Evolutionary conservation across 2,113 vertebrate genomes (phyloP).

Genomic region (Papio anubis): DNA sequence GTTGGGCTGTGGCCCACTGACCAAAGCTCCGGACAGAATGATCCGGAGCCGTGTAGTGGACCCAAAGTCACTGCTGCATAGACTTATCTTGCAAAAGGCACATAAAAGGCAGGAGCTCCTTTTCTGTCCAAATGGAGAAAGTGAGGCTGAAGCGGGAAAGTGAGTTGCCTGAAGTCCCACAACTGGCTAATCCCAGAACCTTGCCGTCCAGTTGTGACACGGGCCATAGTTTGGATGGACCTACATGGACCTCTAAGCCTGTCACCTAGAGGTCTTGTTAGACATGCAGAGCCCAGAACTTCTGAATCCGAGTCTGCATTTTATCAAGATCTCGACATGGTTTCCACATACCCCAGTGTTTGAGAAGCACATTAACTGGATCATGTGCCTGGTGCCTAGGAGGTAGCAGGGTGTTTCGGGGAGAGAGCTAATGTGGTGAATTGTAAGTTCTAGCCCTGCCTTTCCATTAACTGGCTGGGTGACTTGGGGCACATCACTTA

Average conservation of each 20-base stretch:
- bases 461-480: not conserved
- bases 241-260: not conserved
- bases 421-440: not conserved
- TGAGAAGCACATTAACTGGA: not conserved
- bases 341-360: not conserved
- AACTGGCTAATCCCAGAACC: not conserved
- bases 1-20: not conserved
- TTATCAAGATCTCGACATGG: not conserved
- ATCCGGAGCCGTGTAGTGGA: not conserved
- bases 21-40: not conserved
- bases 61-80: not conserved
- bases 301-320: not conserved
- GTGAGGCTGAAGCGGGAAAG: not conserved
- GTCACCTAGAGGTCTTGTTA: not conserved
- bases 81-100: not conserved
- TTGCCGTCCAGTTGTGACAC: not conserved
- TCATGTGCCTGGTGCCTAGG: not conserved
- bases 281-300: not conserved
- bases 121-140: not conserved
- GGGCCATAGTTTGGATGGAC: not conserved
- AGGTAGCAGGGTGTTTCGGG: not conserved
- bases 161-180: not conserved
- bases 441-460: not conserved
- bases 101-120: not conserved
- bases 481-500: not conserved